phyloP scores from a whole-genome alignment of 2,888 invertebrate species.

The Cephus spinipes region DNA sequence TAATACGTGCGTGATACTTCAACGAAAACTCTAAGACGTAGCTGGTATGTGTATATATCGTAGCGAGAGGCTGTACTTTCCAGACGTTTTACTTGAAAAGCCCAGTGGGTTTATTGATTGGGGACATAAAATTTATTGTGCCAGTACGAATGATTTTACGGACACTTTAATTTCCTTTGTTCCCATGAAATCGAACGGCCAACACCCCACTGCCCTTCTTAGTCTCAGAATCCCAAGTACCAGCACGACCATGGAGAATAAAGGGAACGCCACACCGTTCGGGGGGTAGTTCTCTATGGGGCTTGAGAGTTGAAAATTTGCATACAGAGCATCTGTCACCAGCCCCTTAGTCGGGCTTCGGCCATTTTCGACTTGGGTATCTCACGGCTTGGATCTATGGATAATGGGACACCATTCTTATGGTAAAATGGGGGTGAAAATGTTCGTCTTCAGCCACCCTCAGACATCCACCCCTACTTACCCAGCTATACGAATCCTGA shows the following conservation, averaged over 20 bases:
- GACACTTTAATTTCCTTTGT: neutral
- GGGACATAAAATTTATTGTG: neutral
- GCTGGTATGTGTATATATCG: neutral
- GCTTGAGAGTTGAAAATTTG: slow-evolving; percentile 60
- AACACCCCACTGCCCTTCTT: neutral
- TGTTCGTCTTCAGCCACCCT: neutral
- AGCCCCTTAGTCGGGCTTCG: slow-evolving; percentile 61
- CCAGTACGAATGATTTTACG: neutral
- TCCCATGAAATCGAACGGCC: neutral
- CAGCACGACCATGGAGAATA: slow-evolving; percentile 25
- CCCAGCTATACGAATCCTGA: neutral
- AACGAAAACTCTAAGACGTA: neutral
- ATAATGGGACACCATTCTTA: slow-evolving; percentile 65
- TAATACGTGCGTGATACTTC: neutral
- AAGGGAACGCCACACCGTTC: slow-evolving; percentile 23
- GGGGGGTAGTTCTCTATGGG: slow-evolving; percentile 44
- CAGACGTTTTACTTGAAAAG: neutral
- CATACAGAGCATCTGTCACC: slow-evolving; percentile 67
- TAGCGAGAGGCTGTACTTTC: neutral
- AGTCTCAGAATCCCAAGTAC: neutral
- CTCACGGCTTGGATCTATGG: slow-evolving; percentile 61
- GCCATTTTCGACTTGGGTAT: slow-evolving; percentile 64
- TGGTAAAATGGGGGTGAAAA: slow-evolving; percentile 49
- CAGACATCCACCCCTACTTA: slow-evolving; percentile 16
- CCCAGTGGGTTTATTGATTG: neutral